These are phyloP conservation scores for Nesometra sesokonis DNA, from an alignment of 35 echinoderm and acorn worm species.

Conservation along the genomic window DNA sequence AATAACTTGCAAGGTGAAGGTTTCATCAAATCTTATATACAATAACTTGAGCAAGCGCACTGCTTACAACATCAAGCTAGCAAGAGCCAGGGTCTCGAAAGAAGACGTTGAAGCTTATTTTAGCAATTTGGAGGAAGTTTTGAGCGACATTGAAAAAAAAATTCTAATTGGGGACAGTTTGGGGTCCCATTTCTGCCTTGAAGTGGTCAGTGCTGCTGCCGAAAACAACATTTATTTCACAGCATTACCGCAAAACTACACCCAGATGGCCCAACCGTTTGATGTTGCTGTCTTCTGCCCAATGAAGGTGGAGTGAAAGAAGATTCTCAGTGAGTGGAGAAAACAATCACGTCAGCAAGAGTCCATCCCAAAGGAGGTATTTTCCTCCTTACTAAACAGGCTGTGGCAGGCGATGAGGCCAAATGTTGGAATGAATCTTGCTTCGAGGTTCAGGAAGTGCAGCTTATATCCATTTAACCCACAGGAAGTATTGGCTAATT, in stretches of 20 bases:
- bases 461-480: too few relatives aligned
- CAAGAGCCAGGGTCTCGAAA: neutral
- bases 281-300: neutral
- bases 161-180: slow-evolving; percentile 14
- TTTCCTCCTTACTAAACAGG: neutral
- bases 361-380: neutral
- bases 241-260: neutral
- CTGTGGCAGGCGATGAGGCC: neutral
- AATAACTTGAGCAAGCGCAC: neutral
- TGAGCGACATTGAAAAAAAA: slow-evolving; percentile 10
- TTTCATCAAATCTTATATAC: neutral
- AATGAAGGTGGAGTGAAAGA: neutral
- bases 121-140: neutral
- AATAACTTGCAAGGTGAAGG: slow-evolving; percentile 11
- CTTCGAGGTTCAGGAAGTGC: neutral
- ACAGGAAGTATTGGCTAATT: too few relatives aligned
- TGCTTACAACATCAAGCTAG: slow-evolving; percentile 8
- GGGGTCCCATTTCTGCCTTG: slow-evolving; percentile 6
- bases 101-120: slow-evolving; percentile 8
- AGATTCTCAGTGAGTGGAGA: neutral
- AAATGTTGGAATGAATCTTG: neutral
- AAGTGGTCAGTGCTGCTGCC: neutral
- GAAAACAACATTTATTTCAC: neutral
- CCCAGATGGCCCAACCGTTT: neutral
- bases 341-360: neutral